phyloP scores from a whole-genome alignment of 2,888 invertebrate genomes.

The Frankliniella fusca region DNA sequence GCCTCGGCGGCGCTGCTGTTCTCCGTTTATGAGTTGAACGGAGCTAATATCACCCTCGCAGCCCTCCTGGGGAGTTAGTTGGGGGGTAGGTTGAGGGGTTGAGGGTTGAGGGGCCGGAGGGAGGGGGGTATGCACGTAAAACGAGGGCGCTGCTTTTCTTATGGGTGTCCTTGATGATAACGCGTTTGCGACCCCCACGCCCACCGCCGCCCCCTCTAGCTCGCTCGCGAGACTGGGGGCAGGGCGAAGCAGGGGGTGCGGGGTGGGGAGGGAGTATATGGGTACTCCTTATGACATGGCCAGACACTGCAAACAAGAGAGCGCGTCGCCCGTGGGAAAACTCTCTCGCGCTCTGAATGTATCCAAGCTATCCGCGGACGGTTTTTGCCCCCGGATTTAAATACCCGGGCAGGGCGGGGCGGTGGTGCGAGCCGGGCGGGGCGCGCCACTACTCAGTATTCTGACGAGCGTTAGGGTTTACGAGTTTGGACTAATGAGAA shows the following conservation, averaged over 20 bases:
- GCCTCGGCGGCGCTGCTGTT: not conserved
- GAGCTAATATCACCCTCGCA: not conserved
- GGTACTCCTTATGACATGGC: too few relatives aligned
- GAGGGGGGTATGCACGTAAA: not conserved
- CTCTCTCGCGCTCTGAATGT: too few relatives aligned
- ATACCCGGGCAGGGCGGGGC: too few relatives aligned
- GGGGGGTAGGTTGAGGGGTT: not conserved
- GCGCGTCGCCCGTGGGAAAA: too few relatives aligned
- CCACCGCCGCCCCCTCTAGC: too few relatives aligned
- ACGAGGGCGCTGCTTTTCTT: not conserved
- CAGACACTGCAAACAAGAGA: too few relatives aligned
- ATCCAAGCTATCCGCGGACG: too few relatives aligned
- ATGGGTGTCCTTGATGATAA: not conserved
- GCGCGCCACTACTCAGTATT: not conserved
- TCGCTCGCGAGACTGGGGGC: too few relatives aligned
- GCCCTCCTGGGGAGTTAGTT: not conserved
- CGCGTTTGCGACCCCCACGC: not conserved
- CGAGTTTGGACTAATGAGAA: slow-evolving; percentile 17
- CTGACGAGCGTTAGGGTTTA: slow-evolving; percentile 24
- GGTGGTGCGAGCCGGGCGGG: too few relatives aligned
- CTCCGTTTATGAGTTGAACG: not conserved
- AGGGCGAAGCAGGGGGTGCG: too few relatives aligned
- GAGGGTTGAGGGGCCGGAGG: not conserved
- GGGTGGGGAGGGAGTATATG: too few relatives aligned
- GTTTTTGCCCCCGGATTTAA: too few relatives aligned